These are phyloP conservation scores for Nestor notabilis DNA, from an alignment of 2,113 vertebrate species.

Conservation along the genomic window DNA sequence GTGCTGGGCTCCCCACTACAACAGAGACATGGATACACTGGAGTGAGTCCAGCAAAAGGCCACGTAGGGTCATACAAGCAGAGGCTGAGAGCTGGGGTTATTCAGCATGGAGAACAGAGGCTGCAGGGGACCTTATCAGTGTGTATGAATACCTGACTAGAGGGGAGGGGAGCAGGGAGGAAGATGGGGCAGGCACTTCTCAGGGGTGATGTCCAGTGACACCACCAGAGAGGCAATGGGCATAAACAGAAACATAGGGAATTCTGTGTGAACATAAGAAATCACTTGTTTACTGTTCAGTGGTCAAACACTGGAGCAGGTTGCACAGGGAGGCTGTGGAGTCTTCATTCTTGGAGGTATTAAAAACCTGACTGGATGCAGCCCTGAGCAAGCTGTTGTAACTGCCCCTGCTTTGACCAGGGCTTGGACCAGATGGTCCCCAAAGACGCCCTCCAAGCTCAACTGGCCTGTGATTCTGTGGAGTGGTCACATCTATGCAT, in stretches of 20 bases:
- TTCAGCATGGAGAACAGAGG: neutral
- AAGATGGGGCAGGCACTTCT: neutral
- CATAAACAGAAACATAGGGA: neutral
- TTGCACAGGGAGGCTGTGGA: neutral
- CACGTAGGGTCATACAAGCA: neutral
- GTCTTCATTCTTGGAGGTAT: neutral
- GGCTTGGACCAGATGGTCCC: neutral
- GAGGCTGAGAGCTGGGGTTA: neutral
- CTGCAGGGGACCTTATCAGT: neutral
- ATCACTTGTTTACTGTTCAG: neutral
- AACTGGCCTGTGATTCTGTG: neutral
- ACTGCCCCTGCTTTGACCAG: neutral
- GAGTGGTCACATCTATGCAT: neutral
- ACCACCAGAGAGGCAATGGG: neutral
- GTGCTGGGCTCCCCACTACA: neutral
- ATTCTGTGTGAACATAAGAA: neutral
- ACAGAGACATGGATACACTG: neutral
- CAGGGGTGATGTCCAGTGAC: neutral
- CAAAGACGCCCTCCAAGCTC: neutral
- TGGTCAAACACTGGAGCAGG: neutral
- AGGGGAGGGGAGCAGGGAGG: neutral
- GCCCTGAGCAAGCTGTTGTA: neutral
- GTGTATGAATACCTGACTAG: neutral
- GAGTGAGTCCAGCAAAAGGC: neutral
- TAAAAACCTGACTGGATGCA: neutral